phyloP scores from a whole-genome alignment of 2,797 vertebrate species.

The Ficedula albicollis region DNA sequence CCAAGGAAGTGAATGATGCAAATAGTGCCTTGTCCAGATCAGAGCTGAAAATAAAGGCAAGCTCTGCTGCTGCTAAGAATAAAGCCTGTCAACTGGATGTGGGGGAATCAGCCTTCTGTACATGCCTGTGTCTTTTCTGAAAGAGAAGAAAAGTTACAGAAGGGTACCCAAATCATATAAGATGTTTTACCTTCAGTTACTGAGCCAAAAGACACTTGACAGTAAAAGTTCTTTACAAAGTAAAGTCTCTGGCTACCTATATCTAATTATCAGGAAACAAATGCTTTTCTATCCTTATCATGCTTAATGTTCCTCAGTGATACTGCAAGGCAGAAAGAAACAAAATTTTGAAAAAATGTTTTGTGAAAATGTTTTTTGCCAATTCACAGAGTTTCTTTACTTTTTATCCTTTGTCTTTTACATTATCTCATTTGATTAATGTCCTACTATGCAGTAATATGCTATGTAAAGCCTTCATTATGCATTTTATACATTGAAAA shows the following conservation, averaged over 20 bases:
- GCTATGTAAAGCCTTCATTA: not conserved
- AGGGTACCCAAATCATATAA: not conserved
- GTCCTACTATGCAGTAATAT: not conserved
- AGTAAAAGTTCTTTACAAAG: not conserved
- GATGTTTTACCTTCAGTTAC: not conserved
- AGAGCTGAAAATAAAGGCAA: not conserved
- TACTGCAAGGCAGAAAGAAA: not conserved
- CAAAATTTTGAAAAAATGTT: not conserved
- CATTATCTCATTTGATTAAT: not conserved
- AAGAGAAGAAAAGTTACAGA: not conserved
- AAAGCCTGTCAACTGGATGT: not conserved
- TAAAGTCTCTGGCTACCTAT: not conserved
- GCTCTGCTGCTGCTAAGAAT: not conserved
- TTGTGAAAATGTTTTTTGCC: not conserved
- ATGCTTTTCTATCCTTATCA: not conserved
- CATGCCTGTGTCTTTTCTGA: not conserved
- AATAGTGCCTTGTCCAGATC: not conserved
- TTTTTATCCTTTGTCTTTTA: not conserved
- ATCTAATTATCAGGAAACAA: not conserved
- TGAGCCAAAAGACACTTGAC: not conserved
- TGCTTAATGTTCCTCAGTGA: not conserved
- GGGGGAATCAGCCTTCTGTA: not conserved
- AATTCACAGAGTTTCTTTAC: not conserved
- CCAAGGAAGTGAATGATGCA: not conserved
- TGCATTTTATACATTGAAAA: not conserved